Conservation (phyloP, 2,888 invertebrate genomes). For the Neocrepidodera transversa region DNA sequence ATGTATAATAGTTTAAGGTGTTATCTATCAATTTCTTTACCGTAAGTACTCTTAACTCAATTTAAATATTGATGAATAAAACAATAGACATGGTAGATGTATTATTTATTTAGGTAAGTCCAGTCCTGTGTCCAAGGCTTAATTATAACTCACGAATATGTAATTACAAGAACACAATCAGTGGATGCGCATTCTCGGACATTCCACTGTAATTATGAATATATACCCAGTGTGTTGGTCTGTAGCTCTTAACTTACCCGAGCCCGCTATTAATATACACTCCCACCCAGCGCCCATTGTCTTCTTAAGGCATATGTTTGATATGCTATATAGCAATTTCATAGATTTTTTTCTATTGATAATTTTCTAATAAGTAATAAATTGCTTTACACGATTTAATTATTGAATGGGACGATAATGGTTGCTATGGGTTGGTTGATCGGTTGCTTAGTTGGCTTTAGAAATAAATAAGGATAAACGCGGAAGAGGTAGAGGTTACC, state of each 20-base stretch:
- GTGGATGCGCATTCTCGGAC: conserved; percentile 56
- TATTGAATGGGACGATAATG: conserved; percentile 35
- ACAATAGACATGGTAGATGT: too few relatives aligned
- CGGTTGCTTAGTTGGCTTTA: conserved; percentile 10
- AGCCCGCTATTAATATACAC: conserved; percentile 50
- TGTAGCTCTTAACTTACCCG: conserved; percentile 44
- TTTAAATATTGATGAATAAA: too few relatives aligned
- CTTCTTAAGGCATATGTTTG: conserved; percentile 40
- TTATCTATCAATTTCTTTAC: too few relatives aligned
- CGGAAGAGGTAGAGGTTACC: conserved; percentile 9
- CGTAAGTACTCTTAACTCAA: too few relatives aligned
- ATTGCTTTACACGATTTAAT: conserved; percentile 41
- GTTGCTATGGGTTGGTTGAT: conserved; percentile 17
- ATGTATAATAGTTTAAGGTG: too few relatives aligned
- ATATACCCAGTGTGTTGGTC: conserved; percentile 42
- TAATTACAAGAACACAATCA: conserved; percentile 61
- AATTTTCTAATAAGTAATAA: conserved; percentile 43
- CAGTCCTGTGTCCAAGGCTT: conserved; percentile 38
- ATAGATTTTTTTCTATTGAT: conserved; percentile 40
- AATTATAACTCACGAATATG: conserved; percentile 61
- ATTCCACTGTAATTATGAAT: conserved; percentile 54
- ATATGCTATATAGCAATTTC: conserved; percentile 42
- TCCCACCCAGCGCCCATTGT: conserved; percentile 48
- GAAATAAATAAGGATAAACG: conserved; percentile 14
- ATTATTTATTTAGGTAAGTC: too few relatives aligned